Evolutionary conservation across 1,140 invertebrate genomes (phyloP), one percentile per base, ranked within the genome.

Genomic region (Littorina saxatilis): DNA sequence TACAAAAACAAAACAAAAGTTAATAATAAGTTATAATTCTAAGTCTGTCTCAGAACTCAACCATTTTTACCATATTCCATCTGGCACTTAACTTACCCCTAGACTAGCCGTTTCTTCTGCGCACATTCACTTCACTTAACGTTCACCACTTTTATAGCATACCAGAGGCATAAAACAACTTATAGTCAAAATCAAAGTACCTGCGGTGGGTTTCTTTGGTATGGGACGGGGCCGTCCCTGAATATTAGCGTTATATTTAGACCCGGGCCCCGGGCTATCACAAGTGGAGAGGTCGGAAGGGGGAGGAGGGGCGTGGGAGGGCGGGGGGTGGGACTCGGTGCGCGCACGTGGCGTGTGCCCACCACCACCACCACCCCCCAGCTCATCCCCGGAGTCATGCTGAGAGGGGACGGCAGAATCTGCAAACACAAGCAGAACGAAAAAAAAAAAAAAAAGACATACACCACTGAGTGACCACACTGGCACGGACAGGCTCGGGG

Each of bases 201-300:
- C 83, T 84, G 82, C 66, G 66, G 55, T 82, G 23, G 81, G 61
- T 84, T 88, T 89, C 82, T 89, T 89, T 61, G 88, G 86, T 32
- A 88, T 84, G 40, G 88, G 88, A 72, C 88, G 79, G 5, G 88
- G 88, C 68, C 88, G 78, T 32, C 85, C 84, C 52, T 87, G 84
- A 37, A 88, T 78, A 43, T 87, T 81, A 73, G 84, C 81, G 43
- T 58, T 87, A 81, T 83, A 83, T 80, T 80, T 82, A 70, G 83
- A 74, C 76, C 70, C 47, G 61, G 83, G 61, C 50, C 39, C 70
- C n/a, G 73, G 35, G 75, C 73, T 47, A 29, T 85, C 75, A 47
- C 37, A 81, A 79, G 80, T 79, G 20, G 76, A 58, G 43, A 78
- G 32, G 55, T 78, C 76, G 32, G 55, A 39, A 37, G 76, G 39